These are phyloP conservation scores for Pelodiscus sinensis DNA, from an alignment of 2,113 vertebrate species.

Conservation along the genomic window DNA sequence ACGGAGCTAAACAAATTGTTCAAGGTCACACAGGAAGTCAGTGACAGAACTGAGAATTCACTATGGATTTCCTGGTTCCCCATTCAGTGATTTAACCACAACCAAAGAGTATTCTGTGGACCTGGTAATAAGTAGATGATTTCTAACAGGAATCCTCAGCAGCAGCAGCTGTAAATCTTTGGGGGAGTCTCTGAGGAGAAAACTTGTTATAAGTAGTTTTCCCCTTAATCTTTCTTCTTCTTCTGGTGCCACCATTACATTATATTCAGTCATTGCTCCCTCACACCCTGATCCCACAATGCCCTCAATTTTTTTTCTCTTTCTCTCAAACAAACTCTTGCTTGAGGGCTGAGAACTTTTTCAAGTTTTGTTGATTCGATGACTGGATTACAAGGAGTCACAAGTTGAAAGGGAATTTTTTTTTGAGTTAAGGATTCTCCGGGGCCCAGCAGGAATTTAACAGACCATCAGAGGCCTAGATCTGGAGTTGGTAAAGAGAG, in stretches of 20 bases:
- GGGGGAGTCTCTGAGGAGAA: background rate
- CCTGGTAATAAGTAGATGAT: background rate
- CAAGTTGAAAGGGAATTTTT: background rate
- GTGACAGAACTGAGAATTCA: background rate
- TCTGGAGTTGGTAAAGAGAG: background rate
- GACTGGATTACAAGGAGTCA: background rate
- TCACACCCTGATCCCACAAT: background rate
- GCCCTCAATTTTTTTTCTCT: background rate
- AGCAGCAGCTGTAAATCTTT: background rate
- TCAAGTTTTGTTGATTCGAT: background rate
- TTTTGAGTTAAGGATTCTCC: background rate
- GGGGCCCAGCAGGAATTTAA: background rate
- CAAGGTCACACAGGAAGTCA: background rate
- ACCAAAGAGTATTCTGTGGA: background rate
- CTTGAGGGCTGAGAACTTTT: background rate
- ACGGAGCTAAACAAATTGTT: background rate
- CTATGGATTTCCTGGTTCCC: background rate
- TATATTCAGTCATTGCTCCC: background rate
- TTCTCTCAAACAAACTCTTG: background rate
- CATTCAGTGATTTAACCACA: background rate
- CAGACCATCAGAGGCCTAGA: background rate
- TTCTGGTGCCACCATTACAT: background rate
- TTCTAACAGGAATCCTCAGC: background rate
- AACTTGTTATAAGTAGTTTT: background rate
- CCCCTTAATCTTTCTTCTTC: background rate